Conservation (phyloP, 2,888 invertebrate species). For the Augochlorella aurata region DNA sequence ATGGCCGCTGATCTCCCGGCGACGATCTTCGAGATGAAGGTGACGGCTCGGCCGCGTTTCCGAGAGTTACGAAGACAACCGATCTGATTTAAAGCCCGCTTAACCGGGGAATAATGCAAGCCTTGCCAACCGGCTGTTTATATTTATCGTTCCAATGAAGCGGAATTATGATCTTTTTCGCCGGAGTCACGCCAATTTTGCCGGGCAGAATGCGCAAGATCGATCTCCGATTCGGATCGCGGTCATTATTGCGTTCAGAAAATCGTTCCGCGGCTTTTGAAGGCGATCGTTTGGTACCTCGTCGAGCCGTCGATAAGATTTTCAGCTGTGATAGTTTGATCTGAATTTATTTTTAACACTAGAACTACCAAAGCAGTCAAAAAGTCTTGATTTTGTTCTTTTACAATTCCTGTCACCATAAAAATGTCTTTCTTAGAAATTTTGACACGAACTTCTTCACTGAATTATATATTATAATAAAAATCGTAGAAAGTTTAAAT, state of each 20-base stretch:
- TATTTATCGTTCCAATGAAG: conserved; percentile 64
- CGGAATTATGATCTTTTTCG: conserved; percentile 21
- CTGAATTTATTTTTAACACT: too few relatives aligned
- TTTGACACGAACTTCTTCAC: too few relatives aligned
- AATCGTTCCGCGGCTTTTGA: neutral
- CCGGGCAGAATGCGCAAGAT: neutral
- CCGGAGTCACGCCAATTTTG: neutral
- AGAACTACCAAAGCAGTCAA: too few relatives aligned
- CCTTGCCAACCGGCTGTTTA: conserved; percentile 52
- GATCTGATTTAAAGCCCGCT: conserved; percentile 63
- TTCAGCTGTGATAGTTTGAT: too few relatives aligned
- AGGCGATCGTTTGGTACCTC: too few relatives aligned
- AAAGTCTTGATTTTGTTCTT: too few relatives aligned
- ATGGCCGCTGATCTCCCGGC: conserved; percentile 58
- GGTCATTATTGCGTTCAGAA: too few relatives aligned
- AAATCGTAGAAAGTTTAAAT: too few relatives aligned
- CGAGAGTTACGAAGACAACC: conserved; percentile 60
- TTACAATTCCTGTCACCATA: too few relatives aligned
- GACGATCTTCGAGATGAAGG: conserved; percentile 61
- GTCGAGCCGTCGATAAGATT: too few relatives aligned
- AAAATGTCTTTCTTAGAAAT: too few relatives aligned
- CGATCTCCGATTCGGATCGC: neutral
- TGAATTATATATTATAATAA: too few relatives aligned
- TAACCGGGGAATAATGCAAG: conserved; percentile 59
- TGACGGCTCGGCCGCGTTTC: conserved; percentile 64